These are phyloP conservation scores for Brachyhypopomus gauderio DNA, from an alignment of 2,113 vertebrate species.

Conservation along the genomic window DNA sequence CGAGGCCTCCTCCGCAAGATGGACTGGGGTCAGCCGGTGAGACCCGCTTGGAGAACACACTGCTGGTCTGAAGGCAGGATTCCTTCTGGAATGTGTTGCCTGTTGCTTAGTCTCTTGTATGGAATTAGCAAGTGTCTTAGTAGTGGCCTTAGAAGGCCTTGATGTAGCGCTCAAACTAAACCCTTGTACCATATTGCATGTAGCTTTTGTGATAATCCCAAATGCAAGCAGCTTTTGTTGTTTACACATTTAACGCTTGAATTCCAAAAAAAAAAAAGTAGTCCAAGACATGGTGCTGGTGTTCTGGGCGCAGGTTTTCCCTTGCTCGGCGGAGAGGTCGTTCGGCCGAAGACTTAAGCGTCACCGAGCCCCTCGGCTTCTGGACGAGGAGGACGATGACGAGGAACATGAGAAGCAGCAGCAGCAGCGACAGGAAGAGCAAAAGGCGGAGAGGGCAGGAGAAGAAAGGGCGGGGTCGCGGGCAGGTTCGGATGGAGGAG, in stretches of 20 bases:
- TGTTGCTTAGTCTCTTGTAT: neutral
- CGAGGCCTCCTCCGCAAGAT: constrained; percentile 84
- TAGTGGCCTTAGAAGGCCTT: neutral
- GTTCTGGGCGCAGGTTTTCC: constrained; percentile 68
- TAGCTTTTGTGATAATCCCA: neutral
- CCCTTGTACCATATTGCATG: neutral
- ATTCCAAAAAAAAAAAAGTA: neutral
- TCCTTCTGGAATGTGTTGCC: neutral
- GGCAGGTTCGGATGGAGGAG: neutral
- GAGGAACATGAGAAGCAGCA: constrained; percentile 57
- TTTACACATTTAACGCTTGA: neutral
- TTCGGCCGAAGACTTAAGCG: constrained; percentile 48
- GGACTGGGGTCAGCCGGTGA: constrained; percentile 80
- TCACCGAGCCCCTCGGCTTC: constrained; percentile 38
- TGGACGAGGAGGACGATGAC: constrained; percentile 63
- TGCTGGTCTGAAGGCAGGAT: neutral
- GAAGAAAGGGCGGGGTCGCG: constrained; percentile 43
- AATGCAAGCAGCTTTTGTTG: neutral
- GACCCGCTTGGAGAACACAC: neutral
- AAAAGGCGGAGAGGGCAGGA: constrained; percentile 58
- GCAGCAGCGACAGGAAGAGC: constrained; percentile 12
- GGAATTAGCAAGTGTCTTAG: neutral
- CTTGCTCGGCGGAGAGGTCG: constrained; percentile 51
- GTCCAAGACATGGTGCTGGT: neutral
- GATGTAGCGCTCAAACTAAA: neutral